These are phyloP conservation scores for Melanaphis sacchari DNA, from an alignment of 1,140 invertebrate genomes.

Conservation along the genomic window DNA sequence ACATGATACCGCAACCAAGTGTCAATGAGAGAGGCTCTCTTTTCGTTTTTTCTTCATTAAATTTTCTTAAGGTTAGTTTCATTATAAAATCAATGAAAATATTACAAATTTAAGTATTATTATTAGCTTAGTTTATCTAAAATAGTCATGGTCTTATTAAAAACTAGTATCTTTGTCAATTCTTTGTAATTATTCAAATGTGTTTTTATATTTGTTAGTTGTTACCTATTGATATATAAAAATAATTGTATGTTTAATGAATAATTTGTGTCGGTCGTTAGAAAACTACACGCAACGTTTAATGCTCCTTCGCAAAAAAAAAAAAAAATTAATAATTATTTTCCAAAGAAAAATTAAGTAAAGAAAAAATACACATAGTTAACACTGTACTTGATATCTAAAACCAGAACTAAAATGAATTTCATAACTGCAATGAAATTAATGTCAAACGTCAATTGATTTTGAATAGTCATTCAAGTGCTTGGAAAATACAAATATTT, in stretches of 20 bases:
- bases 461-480: not conserved
- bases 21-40: not conserved
- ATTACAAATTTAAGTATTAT: not conserved
- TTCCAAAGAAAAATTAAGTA: not conserved
- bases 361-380: not conserved
- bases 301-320: not conserved
- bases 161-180: not conserved
- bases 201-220: not conserved
- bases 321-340: not conserved
- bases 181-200: not conserved
- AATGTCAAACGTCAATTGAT: constrained; percentile 3
- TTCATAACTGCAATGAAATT: not conserved
- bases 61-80: not conserved
- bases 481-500: not conserved
- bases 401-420: not conserved
- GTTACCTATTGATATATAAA: not conserved
- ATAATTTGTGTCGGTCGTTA: not conserved
- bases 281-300: not conserved
- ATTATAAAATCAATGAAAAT: not conserved
- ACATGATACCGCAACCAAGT: not conserved
- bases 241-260: not conserved
- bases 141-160: too few species aligned
- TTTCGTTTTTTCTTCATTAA: not conserved
- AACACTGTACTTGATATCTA: not conserved
- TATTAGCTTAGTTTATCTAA: not conserved